Evolutionary conservation across 2,888 invertebrate species (phyloP).

Genomic region (Eristalis intricaria): DNA sequence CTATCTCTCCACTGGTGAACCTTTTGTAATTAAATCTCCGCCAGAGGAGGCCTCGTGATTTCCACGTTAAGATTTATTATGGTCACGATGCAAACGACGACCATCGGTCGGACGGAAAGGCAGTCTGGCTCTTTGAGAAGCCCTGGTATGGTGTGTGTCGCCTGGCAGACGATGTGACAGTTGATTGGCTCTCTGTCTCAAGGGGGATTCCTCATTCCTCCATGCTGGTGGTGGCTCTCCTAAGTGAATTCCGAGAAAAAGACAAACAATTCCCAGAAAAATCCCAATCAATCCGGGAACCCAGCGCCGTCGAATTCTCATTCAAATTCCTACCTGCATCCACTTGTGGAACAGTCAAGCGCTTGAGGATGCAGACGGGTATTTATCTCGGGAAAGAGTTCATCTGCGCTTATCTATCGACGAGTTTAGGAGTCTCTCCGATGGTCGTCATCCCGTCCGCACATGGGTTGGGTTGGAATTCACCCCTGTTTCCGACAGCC

Average conservation of each 20-base stretch:
- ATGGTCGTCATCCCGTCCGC: conserved; percentile 11
- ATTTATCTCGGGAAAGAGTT: conserved; percentile 63
- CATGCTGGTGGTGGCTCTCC: not conserved
- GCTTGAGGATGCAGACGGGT: conserved; percentile 27
- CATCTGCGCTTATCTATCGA: conserved; percentile 64
- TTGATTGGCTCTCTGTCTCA: not conserved
- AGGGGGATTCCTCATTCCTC: not conserved
- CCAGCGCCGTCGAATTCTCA: conserved; percentile 1
- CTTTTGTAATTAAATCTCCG: conserved; percentile 70
- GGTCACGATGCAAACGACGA: conserved; percentile 24
- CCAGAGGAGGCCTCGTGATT: conserved; percentile 58
- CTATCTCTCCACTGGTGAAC: conserved; percentile 57
- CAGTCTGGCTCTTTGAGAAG: not conserved
- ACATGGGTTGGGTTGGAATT: conserved; percentile 22
- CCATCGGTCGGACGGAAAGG: not conserved
- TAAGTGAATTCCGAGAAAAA: not conserved
- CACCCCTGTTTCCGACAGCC: not conserved
- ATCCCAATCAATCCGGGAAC: not conserved
- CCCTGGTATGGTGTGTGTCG: not conserved
- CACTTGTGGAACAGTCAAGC: conserved; percentile 10
- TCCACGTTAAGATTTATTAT: conserved; percentile 67
- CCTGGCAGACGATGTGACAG: not conserved
- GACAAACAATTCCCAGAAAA: conserved; percentile 52
- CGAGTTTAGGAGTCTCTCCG: conserved; percentile 32
- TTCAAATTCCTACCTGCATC: conserved; percentile 28